Evolutionary conservation across 2,113 vertebrate species (phyloP).

Genomic region (Probosciger aterrimus): DNA sequence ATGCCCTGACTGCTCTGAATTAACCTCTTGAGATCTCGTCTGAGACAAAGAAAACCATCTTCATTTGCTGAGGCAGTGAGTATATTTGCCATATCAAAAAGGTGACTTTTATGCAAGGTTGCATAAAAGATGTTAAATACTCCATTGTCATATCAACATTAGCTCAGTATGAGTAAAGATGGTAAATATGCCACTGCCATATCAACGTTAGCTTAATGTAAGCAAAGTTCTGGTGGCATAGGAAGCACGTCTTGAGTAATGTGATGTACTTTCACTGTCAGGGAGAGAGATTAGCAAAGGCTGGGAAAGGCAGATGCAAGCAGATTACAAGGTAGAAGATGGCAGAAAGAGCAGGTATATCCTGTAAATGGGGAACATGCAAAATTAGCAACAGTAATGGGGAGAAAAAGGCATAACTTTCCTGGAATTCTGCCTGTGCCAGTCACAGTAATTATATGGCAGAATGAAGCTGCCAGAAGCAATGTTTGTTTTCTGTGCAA

Average conservation of each 20-base stretch:
- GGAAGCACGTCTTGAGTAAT: background rate
- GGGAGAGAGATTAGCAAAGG: background rate
- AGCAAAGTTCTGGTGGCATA: background rate
- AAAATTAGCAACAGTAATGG: background rate
- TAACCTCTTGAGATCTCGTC: background rate
- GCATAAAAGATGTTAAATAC: background rate
- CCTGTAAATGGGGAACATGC: background rate
- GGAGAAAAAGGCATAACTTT: background rate
- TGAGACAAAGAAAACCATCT: background rate
- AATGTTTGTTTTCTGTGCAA: conserved; percentile 9
- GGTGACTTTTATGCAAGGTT: background rate
- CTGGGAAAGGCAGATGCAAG: background rate
- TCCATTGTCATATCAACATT: background rate
- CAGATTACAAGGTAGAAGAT: background rate
- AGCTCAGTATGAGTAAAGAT: background rate
- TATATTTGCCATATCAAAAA: background rate
- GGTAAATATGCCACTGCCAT: background rate
- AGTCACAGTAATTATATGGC: background rate
- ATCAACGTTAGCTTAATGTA: background rate
- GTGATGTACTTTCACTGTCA: background rate
- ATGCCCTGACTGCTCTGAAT: background rate
- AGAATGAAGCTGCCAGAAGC: background rate
- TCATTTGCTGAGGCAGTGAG: background rate
- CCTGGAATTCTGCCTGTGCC: background rate
- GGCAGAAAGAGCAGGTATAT: background rate